Evolutionary conservation across 2,113 vertebrate genomes (phyloP), one percentile per base, ranked within the genome.

Genomic region (Stigmatopora argus): DNA sequence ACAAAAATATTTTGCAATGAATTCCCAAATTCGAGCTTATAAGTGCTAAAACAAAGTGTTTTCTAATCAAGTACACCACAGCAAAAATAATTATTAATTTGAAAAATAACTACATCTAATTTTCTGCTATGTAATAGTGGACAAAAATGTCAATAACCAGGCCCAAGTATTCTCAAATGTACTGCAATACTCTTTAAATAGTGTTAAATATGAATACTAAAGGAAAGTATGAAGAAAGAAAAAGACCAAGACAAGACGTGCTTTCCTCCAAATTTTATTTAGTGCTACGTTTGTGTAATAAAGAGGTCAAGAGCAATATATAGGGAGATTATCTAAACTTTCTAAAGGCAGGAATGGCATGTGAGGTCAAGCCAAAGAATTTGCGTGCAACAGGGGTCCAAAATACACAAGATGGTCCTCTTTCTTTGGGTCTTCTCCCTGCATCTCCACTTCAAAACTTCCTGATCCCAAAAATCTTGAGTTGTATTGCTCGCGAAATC

Each of bases 241-340:
- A 41, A 41, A 41, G 1, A 2, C 38, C 38, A 73, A 0, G 18
- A 70, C 23, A 66, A 13, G 5, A 47, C 3, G 57, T 13, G 23
- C 75, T 74, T 64, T 78, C 78, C 6, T 64, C 53, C 64, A 86
- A 83, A 83, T 63, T 83, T 88, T 87, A 86, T 88, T 89, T 48
- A 41, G 66, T 71, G 85, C 65, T 44, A 58, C 62, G 53, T 77
- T 74, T 83, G 63, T 74, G 66, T 83, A 78, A 72, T 83, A 85
- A 85, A 86, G 69, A 78, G 69, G 77, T 71, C 34, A 67, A 76
- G 65, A 83, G 68, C 69, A 67, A 77, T 80, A 74, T 81, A 78
- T 63, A 82, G 62, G 47, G 61, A 66, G 74, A 77, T 34, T 72
- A 72, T 72, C 18, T 81, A 47, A 60, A 69, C 34, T 72, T 72